Evolutionary conservation across 2,797 vertebrate species (phyloP), one percentile per base, ranked within the genome.

Genomic region (Enteromius radiatus): DNA sequence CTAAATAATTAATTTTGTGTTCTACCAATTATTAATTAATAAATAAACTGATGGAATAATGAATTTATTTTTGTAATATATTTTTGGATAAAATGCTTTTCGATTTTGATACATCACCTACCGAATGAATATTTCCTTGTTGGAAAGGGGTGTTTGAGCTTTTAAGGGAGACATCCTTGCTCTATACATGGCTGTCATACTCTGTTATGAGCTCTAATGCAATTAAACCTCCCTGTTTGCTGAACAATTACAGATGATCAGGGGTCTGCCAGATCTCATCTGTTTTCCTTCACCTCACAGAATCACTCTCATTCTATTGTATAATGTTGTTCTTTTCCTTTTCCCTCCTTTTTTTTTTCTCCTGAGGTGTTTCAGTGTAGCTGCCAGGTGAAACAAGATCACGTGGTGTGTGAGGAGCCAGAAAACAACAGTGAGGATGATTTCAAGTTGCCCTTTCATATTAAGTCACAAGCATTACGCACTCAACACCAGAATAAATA

Each of bases 341-440:
- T 83, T 85, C 63, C 78, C 11, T 80, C 43, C 84, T 43, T 84
- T 56, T 28, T 59, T 78, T 33, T 86, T 84, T 76, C 75, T 84
- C 41, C 76, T 28, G n/a, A 9, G 15, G 15, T 14, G 54, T 69
- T 59, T 78, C 54, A 3, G 68, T 63, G 81, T 84, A 86, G 87
- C 89, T 91, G 83, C 14, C 61, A 77, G 73, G 73, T 82, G 67
- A 80, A 85, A 64, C 49, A 7, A 19, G 54, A 64, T 69, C 68
- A 68, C 5, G 21, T 1, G 0, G 36, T 61, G 21, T 17, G 21
- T 31, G 52, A 71, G 7, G 9, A 82, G 68, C 26, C 47, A 69
- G 33, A 61, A 17, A 61, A 31, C 28, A 21, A 23, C 31, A 64
- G n/a, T 26, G 49, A 80, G 65, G 56, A 41, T 54, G 45, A 76